These are phyloP conservation scores for Idaea dimidiata DNA, from an alignment of 2,888 invertebrate species.

Conservation along the genomic window DNA sequence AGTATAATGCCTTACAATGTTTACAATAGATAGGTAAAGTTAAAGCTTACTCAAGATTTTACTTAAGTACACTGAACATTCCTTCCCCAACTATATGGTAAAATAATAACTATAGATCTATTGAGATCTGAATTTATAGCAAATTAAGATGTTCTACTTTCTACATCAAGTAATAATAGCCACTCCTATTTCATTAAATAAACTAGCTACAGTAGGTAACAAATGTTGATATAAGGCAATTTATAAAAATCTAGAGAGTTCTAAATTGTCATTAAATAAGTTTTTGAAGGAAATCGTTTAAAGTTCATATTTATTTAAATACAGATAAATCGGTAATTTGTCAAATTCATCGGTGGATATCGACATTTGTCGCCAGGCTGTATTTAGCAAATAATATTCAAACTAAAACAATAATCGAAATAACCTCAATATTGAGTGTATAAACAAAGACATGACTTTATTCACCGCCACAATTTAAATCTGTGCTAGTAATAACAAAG, in stretches of 20 bases:
- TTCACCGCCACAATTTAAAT: neutral
- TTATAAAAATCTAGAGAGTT: too few relatives aligned
- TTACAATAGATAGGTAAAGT: constrained; percentile 10
- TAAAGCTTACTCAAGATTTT: constrained; percentile 17
- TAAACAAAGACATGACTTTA: neutral
- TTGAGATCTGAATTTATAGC: constrained; percentile 9
- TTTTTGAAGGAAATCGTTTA: too few relatives aligned
- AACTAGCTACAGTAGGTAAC: neutral
- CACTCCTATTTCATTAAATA: neutral
- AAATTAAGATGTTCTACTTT: constrained; percentile 12
- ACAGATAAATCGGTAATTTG: too few relatives aligned
- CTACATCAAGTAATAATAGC: constrained; percentile 5
- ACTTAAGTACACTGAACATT: constrained; percentile 4
- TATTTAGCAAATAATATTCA: neutral
- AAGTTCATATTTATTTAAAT: too few relatives aligned
- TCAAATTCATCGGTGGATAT: too few relatives aligned
- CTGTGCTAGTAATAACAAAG: too few relatives aligned
- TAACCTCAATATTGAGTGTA: neutral
- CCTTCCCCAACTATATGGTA: neutral
- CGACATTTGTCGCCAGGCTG: too few relatives aligned
- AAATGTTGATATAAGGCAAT: too few relatives aligned
- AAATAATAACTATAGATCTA: neutral
- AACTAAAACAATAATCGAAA: neutral
- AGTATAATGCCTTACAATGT: constrained; percentile 27
- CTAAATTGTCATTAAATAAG: too few relatives aligned